phyloP scores from a whole-genome alignment of 2,888 invertebrate genomes.

The Drosophila anomelani region DNA sequence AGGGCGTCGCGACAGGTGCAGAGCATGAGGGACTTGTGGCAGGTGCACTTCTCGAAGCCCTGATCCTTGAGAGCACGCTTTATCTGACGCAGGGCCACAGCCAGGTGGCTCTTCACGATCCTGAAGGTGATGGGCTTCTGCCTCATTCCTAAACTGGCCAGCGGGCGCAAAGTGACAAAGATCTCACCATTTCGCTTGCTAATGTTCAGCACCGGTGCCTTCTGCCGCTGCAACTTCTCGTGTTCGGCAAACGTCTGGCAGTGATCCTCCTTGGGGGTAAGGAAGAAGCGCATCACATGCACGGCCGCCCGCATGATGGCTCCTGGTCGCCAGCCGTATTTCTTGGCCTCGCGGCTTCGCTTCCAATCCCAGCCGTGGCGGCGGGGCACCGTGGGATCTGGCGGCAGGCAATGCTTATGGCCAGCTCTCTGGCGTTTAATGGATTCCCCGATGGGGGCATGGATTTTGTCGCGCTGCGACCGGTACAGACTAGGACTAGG shows the following conservation, averaged over 20 bases:
- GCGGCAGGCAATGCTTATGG: conserved; percentile 86
- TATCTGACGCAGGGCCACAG: conserved; percentile 85
- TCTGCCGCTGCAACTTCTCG: conserved; percentile 32
- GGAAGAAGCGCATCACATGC: conserved; percentile 81
- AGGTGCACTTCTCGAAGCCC: conserved; percentile 86
- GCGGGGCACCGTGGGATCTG: conserved; percentile 85
- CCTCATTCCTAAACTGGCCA: not conserved
- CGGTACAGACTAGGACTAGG: no score
- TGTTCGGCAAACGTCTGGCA: conserved; percentile 66
- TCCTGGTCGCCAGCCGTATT: conserved; percentile 83
- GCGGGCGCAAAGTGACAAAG: conserved; percentile 83
- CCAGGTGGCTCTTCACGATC: conserved; percentile 87
- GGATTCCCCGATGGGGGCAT: no score
- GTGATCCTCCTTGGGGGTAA: conserved; percentile 52
- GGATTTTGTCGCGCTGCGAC: not conserved
- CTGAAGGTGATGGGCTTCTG: conserved; percentile 88
- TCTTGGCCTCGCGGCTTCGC: conserved; percentile 57
- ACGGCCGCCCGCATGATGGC: conserved; percentile 80
- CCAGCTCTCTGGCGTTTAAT: conserved; percentile 83
- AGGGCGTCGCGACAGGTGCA: conserved; percentile 77
- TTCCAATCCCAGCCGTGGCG: conserved; percentile 90
- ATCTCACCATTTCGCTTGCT: conserved; percentile 88
- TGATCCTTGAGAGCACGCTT: conserved; percentile 86
- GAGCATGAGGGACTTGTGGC: conserved; percentile 85
- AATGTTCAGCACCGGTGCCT: conserved; percentile 87